A percentile compares a stretch with the other conserved stretches of the same genome.
phyloP scores from a whole-genome alignment of 2,113 vertebrate genomes.

The Saguinus midas region DNA sequence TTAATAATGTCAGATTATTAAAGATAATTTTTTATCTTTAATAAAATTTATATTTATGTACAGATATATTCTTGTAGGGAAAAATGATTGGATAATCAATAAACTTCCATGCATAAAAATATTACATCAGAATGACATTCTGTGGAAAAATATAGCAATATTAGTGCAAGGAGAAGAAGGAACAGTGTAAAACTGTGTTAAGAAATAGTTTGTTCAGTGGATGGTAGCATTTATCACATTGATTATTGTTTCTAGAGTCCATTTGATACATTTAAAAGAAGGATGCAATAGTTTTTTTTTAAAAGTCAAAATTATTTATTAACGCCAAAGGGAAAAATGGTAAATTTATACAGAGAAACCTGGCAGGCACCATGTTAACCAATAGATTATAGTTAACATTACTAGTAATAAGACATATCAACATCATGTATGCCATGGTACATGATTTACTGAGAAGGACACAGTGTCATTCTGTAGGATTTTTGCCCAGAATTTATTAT shows the following conservation, averaged over 20 bases:
- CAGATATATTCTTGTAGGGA: neutral
- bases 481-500: neutral
- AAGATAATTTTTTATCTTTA: neutral
- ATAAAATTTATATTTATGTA: neutral
- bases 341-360: neutral
- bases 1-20: neutral
- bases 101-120: neutral
- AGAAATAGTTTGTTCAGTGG: neutral
- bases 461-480: neutral
- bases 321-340: neutral
- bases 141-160: constrained; percentile 7
- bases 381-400: neutral
- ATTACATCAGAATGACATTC: neutral
- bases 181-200: neutral
- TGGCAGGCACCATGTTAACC: neutral
- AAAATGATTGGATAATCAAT: neutral
- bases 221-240: neutral
- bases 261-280: neutral
- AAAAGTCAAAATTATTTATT: neutral
- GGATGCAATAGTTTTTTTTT: neutral
- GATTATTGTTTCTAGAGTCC: neutral
- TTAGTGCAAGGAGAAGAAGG: neutral
- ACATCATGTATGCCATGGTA: neutral
- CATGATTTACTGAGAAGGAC: neutral
- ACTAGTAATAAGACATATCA: neutral